Base-by-base conservation (phyloP, 1,140 invertebrate genomes). In the Pogonus chalceus region DNA sequence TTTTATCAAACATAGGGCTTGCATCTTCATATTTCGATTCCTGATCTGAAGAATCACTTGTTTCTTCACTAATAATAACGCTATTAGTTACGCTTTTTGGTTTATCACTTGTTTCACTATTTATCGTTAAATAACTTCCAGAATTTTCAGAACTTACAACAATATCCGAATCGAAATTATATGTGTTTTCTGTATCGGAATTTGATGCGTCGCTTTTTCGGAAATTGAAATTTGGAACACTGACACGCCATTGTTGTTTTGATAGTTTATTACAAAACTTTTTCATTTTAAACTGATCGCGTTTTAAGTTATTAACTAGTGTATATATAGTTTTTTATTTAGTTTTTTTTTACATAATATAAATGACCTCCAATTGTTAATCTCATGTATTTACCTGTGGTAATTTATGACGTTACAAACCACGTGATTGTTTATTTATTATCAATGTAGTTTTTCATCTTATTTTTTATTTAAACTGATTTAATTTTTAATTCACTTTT, bases 221-320 rank as follows among this genome's bases (percentile, higher is more conserved):
- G 22, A 66, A 62, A 35, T 63, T 67, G 12, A 69, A 43, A 53
- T 65, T 67, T 2, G 67, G 66, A 7, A 69, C 62, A 0, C 64
- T 65, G 2, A 67, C 57, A 23, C 65, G 58, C 67, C 67, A 69
- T 51, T 68, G 63, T 50, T 67, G 60, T 26, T 65, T 65, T 0
- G 58, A 52, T 35, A 69, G 58, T 61, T 68, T 68, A 48, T 64
- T 63, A 51, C 60, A 65, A 53, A 68, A 62, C 55, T 69, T 69
- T 55, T 64, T 65, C 66, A 68, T 68, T n/a, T 48, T 48, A n/a
- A 48, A 20, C 22, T n/a, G n/a, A n/a, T n/a, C n/a, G n/a, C n/a
- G n/a, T n/a, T n/a, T n/a, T n/a, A n/a, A n/a, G n/a, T n/a, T n/a
- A n/a, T 48, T 3, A 12, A 48, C 20, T 48, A 31, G 7, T 43